Conservation (phyloP, 2,797 vertebrate genomes). For the Petrocephalus sullivani region DNA sequence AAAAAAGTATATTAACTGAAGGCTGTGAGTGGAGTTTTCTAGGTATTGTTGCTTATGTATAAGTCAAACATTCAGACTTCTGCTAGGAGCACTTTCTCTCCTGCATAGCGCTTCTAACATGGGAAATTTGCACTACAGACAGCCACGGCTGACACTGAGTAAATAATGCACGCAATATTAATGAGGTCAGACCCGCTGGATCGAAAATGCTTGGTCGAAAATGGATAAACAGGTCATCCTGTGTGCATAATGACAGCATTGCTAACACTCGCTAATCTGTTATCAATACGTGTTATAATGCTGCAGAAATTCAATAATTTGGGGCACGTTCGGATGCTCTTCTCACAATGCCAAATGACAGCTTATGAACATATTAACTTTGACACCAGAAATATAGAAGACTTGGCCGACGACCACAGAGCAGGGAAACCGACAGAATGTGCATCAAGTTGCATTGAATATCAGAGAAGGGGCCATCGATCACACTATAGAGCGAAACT, state of each 20-base stretch:
- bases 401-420: background rate
- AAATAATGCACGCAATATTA: background rate
- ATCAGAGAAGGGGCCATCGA: background rate
- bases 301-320: background rate
- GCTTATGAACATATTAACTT: background rate
- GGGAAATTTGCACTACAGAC: background rate
- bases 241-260: constrained; percentile 4
- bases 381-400: background rate
- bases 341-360: background rate
- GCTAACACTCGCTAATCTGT: background rate
- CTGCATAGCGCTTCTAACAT: background rate
- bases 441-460: background rate
- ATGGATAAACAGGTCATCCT: background rate
- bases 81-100: background rate
- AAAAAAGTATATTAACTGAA: background rate
- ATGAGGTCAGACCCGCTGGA: background rate
- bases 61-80: background rate
- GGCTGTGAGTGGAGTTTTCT: background rate
- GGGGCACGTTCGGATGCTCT: background rate
- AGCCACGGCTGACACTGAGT: background rate
- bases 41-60: background rate
- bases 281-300: constrained; percentile 8
- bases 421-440: background rate
- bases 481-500: background rate
- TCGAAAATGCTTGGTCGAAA: background rate